Percentiles rank a stretch among this genome's conserved stretches.
These are phyloP conservation scores for Anguilla marmorata DNA, from an alignment of 2,797 vertebrate species.

Conservation along the genomic window DNA sequence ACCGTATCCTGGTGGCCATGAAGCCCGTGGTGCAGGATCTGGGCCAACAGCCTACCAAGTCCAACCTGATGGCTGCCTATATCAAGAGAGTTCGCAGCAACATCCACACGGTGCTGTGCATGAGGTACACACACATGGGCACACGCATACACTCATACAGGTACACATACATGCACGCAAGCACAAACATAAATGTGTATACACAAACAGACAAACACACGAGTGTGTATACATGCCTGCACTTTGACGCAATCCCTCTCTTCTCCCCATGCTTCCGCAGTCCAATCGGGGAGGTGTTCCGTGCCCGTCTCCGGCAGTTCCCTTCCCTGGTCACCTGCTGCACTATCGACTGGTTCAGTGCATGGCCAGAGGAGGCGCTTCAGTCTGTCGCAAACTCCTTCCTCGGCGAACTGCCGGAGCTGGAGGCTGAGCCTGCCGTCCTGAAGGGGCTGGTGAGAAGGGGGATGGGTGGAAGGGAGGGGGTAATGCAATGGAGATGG, in stretches of 20 bases:
- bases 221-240: not conserved
- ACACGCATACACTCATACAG: not conserved
- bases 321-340: conserved; percentile 91
- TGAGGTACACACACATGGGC: conserved; percentile 75
- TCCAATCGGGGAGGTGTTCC: conserved; percentile 87
- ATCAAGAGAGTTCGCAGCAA: conserved; percentile 79
- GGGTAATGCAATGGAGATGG: not conserved
- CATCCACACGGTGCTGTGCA: conserved; percentile 88
- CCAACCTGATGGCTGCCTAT: conserved; percentile 86
- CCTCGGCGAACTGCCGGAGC: conserved; percentile 78
- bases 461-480: not conserved
- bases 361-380: conserved; percentile 91
- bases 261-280: conserved; percentile 58
- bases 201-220: not conserved
- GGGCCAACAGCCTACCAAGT: conserved; percentile 84
- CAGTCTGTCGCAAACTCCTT: conserved; percentile 80
- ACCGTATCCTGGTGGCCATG: conserved; percentile 82
- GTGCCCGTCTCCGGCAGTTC: conserved; percentile 85
- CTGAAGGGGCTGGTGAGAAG: conserved; percentile 77
- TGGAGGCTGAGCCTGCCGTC: conserved; percentile 62
- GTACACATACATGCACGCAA: not conserved
- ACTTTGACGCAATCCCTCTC: conserved; percentile 6
- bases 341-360: conserved; percentile 91
- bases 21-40: conserved; percentile 79
- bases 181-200: no score